Base-by-base conservation (phyloP, 1,140 invertebrate species). In the Macrosteles quadrilineatus region DNA sequence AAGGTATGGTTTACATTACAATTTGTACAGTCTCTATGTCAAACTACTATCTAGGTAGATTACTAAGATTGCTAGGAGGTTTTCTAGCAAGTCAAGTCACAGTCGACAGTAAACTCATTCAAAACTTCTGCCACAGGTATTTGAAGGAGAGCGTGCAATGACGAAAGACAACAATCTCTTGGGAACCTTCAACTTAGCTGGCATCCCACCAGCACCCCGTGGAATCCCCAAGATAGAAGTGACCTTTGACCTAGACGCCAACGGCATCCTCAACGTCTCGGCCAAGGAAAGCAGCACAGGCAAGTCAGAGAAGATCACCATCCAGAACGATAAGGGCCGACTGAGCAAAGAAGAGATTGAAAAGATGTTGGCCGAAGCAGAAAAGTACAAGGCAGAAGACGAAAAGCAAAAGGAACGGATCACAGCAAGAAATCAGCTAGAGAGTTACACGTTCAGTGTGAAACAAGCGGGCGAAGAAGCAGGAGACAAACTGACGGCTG, bases 301-400 rank as follows among this genome's bases (percentile, higher is more conserved):
- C 21, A 89, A 87, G 68, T 86, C 86, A 1, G 90, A 93, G 76
- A 87, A 87, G 74, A 92, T 93, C 69, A 90, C 91, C 29, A 97
- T 97, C 68, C 95, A 92, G 25, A 98, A 98, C 77, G 95, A 98
- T 77, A 97, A 96, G 79, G 94, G 95, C 1, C 87, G 95, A 23
- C 83, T 98, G 1, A 90, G 88, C 25, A 95, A 96, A 77, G 91
- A 91, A 27, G 95, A 98, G 75, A 98, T 98, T 74, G 94, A 97
- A 75, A 84, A 89, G 31, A 98, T 98, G 96, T 84, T 98, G 12
- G 80, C 84, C n/a, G 90, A 92, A 32, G 90, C 90, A 9, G 87
- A 90, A 36, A 84, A 84, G 45, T 76, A 75, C 64, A 74, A 72
- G 59, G 74, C 88, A 88, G 75, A 75, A 76, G 71, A 91, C 90